Conservation (phyloP, 2,797 vertebrate species). For the Pseudomugil tenellus region DNA sequence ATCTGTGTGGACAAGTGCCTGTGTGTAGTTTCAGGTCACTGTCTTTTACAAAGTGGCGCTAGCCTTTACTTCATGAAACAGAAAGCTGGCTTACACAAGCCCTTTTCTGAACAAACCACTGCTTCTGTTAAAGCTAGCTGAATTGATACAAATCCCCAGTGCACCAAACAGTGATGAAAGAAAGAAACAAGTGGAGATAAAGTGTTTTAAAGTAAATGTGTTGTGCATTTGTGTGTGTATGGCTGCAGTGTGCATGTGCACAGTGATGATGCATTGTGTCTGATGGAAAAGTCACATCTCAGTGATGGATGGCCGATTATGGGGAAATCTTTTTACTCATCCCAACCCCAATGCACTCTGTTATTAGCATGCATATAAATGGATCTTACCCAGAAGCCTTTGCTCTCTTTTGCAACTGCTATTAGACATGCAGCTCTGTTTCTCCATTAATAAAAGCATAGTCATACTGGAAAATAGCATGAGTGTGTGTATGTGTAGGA, state of each 20-base stretch:
- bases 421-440: slow-evolving; percentile 65
- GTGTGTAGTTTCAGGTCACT: slow-evolving; percentile 40
- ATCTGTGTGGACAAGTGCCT: slow-evolving; percentile 13
- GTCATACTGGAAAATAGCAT: slow-evolving; percentile 51
- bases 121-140: slow-evolving; percentile 46
- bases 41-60: slow-evolving; percentile 45
- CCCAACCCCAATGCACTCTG: slow-evolving; percentile 59
- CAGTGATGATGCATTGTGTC: slow-evolving; percentile 62
- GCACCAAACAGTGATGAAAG: slow-evolving; percentile 47
- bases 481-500: slow-evolving; percentile 8
- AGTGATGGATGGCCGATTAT: slow-evolving; percentile 74
- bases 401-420: slow-evolving; percentile 50
- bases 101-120: slow-evolving; percentile 44
- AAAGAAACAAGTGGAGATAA: slow-evolving; percentile 38
- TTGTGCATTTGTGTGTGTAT: slow-evolving; percentile 21
- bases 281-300: slow-evolving; percentile 68
- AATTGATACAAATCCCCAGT: slow-evolving; percentile 32
- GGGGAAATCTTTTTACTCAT: slow-evolving; percentile 62
- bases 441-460: slow-evolving; percentile 63
- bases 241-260: slow-evolving; percentile 30
- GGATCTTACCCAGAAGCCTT: slow-evolving; percentile 69
- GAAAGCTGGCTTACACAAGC: slow-evolving; percentile 46
- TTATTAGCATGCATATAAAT: slow-evolving; percentile 77
- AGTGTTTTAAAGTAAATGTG: slow-evolving; percentile 24
- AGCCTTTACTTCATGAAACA: slow-evolving; percentile 39